A percentile compares a stretch with the other conserved stretches of the same genome.
Conservation (phyloP, 35 echinoderm and acorn worm genomes). For the Apostichopus californicus region DNA sequence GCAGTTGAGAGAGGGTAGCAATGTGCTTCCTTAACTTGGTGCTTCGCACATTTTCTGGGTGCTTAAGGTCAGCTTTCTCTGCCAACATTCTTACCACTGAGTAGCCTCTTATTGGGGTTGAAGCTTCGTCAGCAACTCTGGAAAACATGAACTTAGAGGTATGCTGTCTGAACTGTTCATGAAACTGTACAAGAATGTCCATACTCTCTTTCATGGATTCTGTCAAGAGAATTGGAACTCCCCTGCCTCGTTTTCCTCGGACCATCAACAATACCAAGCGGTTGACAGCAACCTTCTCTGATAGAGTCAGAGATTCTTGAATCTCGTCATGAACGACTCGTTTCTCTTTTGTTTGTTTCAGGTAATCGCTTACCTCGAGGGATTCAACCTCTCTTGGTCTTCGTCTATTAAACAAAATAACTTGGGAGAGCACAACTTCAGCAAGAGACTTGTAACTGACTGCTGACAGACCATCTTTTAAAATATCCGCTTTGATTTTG, state of each 20-base stretch:
- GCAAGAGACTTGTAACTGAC: slow-evolving; percentile 29
- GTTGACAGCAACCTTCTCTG: slow-evolving; percentile 50
- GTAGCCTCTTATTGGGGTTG: slow-evolving; percentile 19
- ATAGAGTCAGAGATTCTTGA: slow-evolving; percentile 32
- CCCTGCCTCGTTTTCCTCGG: slow-evolving; percentile 60
- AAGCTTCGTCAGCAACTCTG: slow-evolving; percentile 18
- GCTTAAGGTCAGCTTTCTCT: slow-evolving; percentile 19
- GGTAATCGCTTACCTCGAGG: slow-evolving; percentile 23
- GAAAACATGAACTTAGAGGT: slow-evolving; percentile 10
- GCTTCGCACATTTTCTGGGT: slow-evolving; percentile 55
- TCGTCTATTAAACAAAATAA: slow-evolving; percentile 65
- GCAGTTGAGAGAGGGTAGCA: slow-evolving; percentile 52
- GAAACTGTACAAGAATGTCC: slow-evolving; percentile 2
- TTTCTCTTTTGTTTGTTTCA: slow-evolving; percentile 19
- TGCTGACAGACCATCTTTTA: slow-evolving; percentile 37
- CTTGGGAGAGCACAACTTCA: slow-evolving; percentile 39
- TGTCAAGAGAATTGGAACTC: slow-evolving; percentile 57
- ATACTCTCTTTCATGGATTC: slow-evolving; percentile 53
- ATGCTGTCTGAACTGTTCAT: neutral
- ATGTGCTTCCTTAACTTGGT: slow-evolving; percentile 51
- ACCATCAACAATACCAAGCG: slow-evolving; percentile 57
- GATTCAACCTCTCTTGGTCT: slow-evolving; percentile 61
- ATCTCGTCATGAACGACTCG: slow-evolving; percentile 59
- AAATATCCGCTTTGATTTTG: neutral
- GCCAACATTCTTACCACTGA: slow-evolving; percentile 11